These are phyloP conservation scores for Mastacembelus armatus DNA, from an alignment of 2,797 vertebrate genomes.

Conservation along the genomic window DNA sequence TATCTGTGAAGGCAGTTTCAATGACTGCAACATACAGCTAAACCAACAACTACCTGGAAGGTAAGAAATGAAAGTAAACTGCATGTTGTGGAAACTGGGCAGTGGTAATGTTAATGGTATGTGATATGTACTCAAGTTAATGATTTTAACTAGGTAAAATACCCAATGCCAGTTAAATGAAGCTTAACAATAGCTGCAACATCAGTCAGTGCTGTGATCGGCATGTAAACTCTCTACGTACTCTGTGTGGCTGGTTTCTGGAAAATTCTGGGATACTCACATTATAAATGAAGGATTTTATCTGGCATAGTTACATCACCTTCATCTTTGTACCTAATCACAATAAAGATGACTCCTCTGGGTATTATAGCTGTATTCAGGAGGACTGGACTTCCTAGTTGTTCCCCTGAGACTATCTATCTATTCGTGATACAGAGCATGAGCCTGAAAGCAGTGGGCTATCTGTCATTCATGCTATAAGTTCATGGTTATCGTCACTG, in stretches of 20 bases:
- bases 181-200: no score
- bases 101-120: no score
- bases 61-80: no score
- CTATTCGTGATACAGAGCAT: conserved; percentile 53
- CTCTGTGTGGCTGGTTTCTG: neutral
- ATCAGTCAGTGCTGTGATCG: no score
- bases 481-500: conserved; percentile 73
- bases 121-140: no score
- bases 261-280: neutral
- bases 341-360: conserved; percentile 46
- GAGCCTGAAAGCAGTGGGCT: conserved; percentile 62
- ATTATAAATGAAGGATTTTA: neutral
- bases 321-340: conserved; percentile 39
- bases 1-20: no score
- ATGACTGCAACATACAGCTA: no score
- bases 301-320: conserved; percentile 41
- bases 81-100: no score
- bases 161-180: no score
- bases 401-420: conserved; percentile 66
- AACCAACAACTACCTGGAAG: no score
- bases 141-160: no score
- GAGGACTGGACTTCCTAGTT: conserved; percentile 49
- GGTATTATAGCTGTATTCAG: conserved; percentile 54
- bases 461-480: conserved; percentile 76
- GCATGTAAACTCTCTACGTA: no score